Evolutionary conservation across 2,113 vertebrate species (phyloP).

Genomic region (Anthoscopus minutus): DNA sequence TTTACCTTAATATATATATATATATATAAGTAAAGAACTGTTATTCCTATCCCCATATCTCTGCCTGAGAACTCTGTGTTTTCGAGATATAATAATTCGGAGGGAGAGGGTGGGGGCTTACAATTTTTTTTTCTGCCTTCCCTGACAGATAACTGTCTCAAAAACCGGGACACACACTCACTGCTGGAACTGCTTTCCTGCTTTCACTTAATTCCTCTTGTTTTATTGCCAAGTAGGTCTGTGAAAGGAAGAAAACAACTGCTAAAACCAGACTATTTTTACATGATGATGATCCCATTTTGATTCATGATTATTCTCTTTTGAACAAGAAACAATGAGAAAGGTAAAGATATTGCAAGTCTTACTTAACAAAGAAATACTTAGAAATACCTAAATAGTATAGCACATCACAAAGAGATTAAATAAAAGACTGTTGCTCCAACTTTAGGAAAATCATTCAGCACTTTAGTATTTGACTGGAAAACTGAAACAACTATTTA

Average conservation of each 20-base stretch:
- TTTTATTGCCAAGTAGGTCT: not conserved
- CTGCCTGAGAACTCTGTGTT: too few relatives aligned
- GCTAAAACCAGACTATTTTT: not conserved
- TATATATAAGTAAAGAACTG: too few relatives aligned
- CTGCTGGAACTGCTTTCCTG: not conserved
- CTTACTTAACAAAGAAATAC: not conserved
- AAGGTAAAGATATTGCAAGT: not conserved
- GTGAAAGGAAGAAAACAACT: not conserved
- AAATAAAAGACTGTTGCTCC: not conserved
- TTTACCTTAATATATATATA: too few relatives aligned
- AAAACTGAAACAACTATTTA: not conserved
- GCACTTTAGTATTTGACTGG: not conserved
- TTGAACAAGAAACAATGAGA: not conserved
- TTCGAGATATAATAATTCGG: too few relatives aligned
- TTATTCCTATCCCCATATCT: too few relatives aligned
- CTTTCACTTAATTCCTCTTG: not conserved
- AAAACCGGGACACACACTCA: too few relatives aligned
- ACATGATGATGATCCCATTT: not conserved
- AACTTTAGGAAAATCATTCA: not conserved
- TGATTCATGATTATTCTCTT: not conserved
- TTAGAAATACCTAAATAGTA: not conserved
- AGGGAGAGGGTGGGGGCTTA: too few relatives aligned
- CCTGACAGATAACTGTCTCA: too few relatives aligned
- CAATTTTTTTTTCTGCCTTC: too few relatives aligned
- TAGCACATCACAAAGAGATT: not conserved